Evolutionary conservation across 2,797 vertebrate genomes (phyloP).

Genomic region (Eulemur mongoz): DNA sequence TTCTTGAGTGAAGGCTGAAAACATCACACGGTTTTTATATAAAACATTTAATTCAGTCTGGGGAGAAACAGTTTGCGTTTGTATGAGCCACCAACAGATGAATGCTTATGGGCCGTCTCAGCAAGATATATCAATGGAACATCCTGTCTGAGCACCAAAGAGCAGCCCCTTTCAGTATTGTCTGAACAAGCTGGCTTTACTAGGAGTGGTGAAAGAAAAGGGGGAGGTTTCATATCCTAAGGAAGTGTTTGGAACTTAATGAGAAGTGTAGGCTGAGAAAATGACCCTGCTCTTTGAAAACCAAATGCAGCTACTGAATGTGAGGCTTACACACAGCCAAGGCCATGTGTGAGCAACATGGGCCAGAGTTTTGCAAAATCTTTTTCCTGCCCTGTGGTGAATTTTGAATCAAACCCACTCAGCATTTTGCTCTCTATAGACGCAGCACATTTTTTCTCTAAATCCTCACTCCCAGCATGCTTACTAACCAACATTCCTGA

Average conservation of each 20-base stretch:
- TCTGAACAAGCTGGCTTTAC: slow-evolving; percentile 53
- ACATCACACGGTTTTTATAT: slow-evolving; percentile 51
- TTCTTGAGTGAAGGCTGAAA: slow-evolving; percentile 48
- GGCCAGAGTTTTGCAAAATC: slow-evolving; percentile 49
- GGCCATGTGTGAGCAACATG: fast-evolving
- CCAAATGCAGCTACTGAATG: neutral
- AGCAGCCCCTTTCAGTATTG: slow-evolving; percentile 74
- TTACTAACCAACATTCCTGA: slow-evolving; percentile 51
- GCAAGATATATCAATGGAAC: slow-evolving; percentile 62
- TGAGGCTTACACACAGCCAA: slow-evolving; percentile 23
- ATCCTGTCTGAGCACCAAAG: slow-evolving; percentile 58
- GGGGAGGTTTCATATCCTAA: slow-evolving; percentile 40
- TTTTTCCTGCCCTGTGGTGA: slow-evolving; percentile 56
- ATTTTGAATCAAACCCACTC: slow-evolving; percentile 45
- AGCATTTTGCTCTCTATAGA: slow-evolving; percentile 51
- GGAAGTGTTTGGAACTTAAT: slow-evolving; percentile 61
- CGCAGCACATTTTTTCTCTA: slow-evolving; percentile 58
- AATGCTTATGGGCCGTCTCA: slow-evolving; percentile 36
- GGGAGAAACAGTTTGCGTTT: slow-evolving; percentile 61
- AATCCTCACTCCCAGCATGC: slow-evolving; percentile 8
- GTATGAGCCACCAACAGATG: slow-evolving; percentile 51
- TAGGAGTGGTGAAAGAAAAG: slow-evolving; percentile 49
- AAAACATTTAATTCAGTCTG: slow-evolving; percentile 54
- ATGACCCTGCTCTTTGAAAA: slow-evolving; percentile 63
- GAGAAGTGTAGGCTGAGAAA: slow-evolving; percentile 65